These are phyloP conservation scores for Drosophila acutilabella DNA, from an alignment of 2,888 invertebrate species.

Conservation along the genomic window DNA sequence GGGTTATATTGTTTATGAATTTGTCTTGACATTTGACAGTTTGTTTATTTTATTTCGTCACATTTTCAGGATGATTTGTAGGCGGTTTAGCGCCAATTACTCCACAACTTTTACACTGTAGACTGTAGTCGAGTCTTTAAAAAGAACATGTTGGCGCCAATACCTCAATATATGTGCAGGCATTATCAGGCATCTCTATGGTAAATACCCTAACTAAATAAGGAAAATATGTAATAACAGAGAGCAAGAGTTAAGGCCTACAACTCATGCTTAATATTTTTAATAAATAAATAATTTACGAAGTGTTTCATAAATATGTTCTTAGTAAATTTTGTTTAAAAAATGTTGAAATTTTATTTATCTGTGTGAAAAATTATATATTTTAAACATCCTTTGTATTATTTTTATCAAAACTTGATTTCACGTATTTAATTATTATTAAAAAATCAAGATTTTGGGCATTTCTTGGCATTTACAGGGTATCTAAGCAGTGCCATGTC, in stretches of 20 bases:
- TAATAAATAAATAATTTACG: neutral
- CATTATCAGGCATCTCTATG: neutral
- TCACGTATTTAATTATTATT: neutral
- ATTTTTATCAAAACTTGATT: too few relatives aligned
- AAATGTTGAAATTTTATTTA: too few relatives aligned
- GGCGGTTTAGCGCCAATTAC: conserved; percentile 81
- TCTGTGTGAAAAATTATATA: too few relatives aligned
- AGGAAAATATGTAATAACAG: too few relatives aligned
- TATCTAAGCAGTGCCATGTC: conserved; percentile 26
- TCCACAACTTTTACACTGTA: conserved; percentile 64
- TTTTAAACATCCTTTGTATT: too few relatives aligned
- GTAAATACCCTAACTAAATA: conserved; percentile 10
- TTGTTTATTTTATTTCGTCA: conserved; percentile 84
- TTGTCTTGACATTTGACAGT: conserved; percentile 82
- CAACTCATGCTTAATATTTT: too few relatives aligned
- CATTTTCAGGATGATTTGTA: conserved; percentile 82
- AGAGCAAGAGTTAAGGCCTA: too few relatives aligned
- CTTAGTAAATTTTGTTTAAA: too few relatives aligned
- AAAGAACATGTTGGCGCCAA: conserved; percentile 72
- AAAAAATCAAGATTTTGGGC: neutral
- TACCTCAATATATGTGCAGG: conserved; percentile 37
- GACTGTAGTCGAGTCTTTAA: conserved; percentile 72
- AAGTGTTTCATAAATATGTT: neutral
- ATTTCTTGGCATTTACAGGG: conserved; percentile 12
- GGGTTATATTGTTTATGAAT: conserved; percentile 72